Evolutionary conservation across 2,888 invertebrate species (phyloP).

Genomic region (Chironomus tentans): DNA sequence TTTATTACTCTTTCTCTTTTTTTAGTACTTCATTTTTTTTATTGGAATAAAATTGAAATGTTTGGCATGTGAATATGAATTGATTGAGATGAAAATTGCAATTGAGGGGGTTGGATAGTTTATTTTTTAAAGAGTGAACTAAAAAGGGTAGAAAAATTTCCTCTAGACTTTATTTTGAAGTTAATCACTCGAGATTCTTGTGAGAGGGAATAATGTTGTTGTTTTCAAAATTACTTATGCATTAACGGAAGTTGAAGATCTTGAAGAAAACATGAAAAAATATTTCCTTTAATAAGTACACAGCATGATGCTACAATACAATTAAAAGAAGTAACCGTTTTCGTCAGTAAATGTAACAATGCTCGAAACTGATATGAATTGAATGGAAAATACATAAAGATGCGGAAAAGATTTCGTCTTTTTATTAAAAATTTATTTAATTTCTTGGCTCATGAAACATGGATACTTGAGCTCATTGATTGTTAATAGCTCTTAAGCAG

Average conservation of each 20-base stretch:
- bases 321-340: background rate
- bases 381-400: background rate
- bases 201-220: background rate
- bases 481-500: background rate
- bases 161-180: background rate
- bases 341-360: background rate
- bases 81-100: background rate
- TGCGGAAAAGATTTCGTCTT: background rate
- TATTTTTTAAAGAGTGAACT: background rate
- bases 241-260: background rate
- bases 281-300: background rate
- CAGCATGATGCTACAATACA: background rate
- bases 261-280: background rate
- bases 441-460: background rate
- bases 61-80: background rate
- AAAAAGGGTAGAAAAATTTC: background rate
- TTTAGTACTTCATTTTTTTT: slow-evolving; percentile 3
- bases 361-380: background rate
- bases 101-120: background rate
- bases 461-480: background rate
- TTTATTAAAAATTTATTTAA: background rate
- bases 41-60: slow-evolving; percentile 17
- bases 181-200: no score
- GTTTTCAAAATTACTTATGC: background rate
- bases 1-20: background rate